These are phyloP conservation scores for Glyphotaelius pellucidus DNA, from an alignment of 2,888 invertebrate species.

Conservation along the genomic window DNA sequence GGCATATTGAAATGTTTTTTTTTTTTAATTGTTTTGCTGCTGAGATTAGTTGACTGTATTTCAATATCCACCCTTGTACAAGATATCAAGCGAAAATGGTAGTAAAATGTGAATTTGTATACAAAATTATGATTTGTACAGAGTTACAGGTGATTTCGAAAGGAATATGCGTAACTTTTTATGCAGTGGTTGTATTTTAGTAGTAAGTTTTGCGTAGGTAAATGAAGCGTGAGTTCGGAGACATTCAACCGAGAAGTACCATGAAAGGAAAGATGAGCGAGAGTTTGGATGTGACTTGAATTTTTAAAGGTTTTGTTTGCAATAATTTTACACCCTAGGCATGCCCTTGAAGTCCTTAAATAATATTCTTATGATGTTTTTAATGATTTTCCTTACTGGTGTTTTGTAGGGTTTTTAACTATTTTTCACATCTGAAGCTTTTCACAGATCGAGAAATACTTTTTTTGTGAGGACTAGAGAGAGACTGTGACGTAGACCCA, in stretches of 20 bases:
- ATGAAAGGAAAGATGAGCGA: background rate
- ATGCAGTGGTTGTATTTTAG: background rate
- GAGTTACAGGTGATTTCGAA: background rate
- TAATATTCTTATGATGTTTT: background rate
- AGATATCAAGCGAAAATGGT: background rate
- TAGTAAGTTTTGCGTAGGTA: background rate
- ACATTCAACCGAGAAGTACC: conserved; percentile 41
- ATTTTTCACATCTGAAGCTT: too few species aligned
- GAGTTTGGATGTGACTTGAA: conserved; percentile 8
- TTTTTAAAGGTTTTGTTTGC: background rate
- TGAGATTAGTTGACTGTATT: background rate
- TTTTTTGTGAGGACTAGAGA: too few species aligned
- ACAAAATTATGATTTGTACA: background rate
- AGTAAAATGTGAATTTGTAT: background rate
- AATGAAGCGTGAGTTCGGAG: conserved; percentile 32
- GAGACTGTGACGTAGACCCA: too few species aligned
- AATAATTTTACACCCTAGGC: background rate
- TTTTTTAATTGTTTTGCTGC: background rate
- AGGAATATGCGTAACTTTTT: conserved; percentile 4
- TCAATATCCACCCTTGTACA: conserved; percentile 19
- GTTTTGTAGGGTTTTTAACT: background rate
- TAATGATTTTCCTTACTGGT: background rate
- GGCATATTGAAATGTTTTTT: background rate
- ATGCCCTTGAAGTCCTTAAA: background rate
- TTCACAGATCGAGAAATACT: too few species aligned